These are phyloP conservation scores for Apolygus lucorum DNA, from an alignment of 1,140 invertebrate genomes.

Conservation along the genomic window DNA sequence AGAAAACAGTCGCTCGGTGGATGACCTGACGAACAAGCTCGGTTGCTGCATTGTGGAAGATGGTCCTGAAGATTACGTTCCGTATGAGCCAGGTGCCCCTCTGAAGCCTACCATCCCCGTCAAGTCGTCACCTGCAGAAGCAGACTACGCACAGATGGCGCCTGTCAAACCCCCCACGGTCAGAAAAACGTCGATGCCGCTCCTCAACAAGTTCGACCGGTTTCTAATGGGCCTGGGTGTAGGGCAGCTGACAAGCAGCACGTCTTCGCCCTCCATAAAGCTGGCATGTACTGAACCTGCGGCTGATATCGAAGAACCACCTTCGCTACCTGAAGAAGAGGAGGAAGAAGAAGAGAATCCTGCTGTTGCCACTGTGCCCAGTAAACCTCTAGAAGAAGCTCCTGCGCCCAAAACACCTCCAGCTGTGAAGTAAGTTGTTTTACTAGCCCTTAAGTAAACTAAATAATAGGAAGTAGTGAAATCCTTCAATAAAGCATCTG, in stretches of 20 bases:
- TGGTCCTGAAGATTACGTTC: not conserved
- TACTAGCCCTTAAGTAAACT: no score
- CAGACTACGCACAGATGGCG: conserved; percentile 22
- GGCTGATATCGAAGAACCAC: not conserved
- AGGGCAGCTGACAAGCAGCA: not conserved
- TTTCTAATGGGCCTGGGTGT: not conserved
- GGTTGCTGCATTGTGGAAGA: not conserved
- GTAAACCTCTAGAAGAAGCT: not conserved
- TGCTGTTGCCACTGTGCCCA: not conserved
- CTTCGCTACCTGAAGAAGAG: not conserved
- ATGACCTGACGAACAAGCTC: not conserved
- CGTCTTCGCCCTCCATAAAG: not conserved
- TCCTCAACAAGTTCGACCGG: not conserved
- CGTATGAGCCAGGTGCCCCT: not conserved
- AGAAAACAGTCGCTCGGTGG: not conserved
- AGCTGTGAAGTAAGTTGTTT: not conserved
- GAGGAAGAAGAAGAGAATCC: not conserved
- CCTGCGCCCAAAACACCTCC: not conserved
- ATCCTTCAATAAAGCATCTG: no score
- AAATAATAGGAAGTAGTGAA: no score
- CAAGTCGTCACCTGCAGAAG: conserved; percentile 20
- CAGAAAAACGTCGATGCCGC: conserved; percentile 21
- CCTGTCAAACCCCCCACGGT: conserved; percentile 17
- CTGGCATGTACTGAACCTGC: not conserved
- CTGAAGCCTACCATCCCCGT: conserved; percentile 24